Evolutionary conservation across 2,113 vertebrate genomes (phyloP).

Genomic region (Caloenas nicobarica): DNA sequence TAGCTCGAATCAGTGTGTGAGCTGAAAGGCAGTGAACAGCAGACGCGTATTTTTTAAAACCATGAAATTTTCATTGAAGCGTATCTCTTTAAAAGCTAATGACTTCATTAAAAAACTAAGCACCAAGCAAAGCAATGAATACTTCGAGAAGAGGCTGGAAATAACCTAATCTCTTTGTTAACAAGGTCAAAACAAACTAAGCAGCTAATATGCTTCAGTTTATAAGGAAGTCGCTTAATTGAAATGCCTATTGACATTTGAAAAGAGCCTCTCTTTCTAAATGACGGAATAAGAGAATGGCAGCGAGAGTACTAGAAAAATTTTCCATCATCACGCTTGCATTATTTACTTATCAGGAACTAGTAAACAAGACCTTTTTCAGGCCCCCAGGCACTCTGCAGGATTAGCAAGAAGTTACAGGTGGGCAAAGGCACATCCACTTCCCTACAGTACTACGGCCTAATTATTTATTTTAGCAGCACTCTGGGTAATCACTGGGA

Average conservation of each 20-base stretch:
- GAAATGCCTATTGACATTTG: conserved; percentile 67
- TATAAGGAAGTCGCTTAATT: conserved; percentile 51
- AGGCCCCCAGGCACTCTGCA: background rate
- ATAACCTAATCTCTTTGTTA: conserved; percentile 7
- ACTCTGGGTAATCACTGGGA: background rate
- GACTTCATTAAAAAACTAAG: background rate
- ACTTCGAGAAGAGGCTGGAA: background rate
- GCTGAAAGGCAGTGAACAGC: background rate
- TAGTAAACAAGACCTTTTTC: background rate
- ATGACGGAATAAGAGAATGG: conserved; percentile 17
- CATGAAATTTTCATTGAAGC: background rate
- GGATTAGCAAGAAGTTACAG: conserved; percentile 8
- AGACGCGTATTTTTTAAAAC: background rate
- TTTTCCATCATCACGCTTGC: conserved; percentile 22
- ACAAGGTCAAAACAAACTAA: conserved; percentile 56
- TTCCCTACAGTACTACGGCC: background rate
- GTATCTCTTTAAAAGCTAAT: background rate
- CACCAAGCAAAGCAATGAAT: background rate
- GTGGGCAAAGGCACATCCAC: background rate
- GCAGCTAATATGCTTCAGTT: conserved; percentile 27
- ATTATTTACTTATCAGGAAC: conserved; percentile 23
- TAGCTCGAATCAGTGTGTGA: background rate
- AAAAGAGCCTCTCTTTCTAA: conserved; percentile 48
- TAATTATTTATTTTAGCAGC: background rate
- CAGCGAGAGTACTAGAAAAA: conserved; percentile 27